Evolutionary conservation across 2,113 vertebrate genomes (phyloP).

Genomic region (Eupsittula cactorum): DNA sequence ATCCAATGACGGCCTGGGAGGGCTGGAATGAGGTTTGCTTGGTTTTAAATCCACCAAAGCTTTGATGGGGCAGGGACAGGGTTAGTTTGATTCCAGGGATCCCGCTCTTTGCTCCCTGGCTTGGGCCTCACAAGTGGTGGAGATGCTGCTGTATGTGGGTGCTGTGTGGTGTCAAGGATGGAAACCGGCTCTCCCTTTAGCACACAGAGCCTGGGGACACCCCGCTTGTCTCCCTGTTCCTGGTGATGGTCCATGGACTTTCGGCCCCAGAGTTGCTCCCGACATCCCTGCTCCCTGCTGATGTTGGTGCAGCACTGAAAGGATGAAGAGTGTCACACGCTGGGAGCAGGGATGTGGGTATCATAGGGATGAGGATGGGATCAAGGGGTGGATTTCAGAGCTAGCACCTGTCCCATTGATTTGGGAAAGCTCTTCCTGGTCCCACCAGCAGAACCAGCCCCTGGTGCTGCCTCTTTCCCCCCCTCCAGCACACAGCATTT

Average conservation of each 20-base stretch:
- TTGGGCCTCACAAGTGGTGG: neutral
- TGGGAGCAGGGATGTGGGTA: neutral
- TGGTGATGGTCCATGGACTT: neutral
- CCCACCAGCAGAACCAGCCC: neutral
- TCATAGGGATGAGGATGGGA: accelerated
- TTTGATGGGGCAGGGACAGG: neutral
- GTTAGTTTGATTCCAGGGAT: accelerated
- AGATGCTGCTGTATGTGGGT: neutral
- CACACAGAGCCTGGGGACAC: neutral
- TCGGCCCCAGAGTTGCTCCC: neutral
- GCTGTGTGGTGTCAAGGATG: neutral
- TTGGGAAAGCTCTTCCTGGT: neutral
- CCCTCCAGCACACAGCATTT: neutral
- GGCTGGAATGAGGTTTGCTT: neutral
- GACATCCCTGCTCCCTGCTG: neutral
- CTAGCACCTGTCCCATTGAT: neutral
- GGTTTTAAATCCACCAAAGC: neutral
- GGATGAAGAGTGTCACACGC: neutral
- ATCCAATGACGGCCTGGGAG: neutral
- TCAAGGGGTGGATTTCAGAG: neutral
- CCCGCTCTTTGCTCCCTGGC: neutral
- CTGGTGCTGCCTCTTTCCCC: neutral
- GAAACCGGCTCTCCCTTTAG: neutral
- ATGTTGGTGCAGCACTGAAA: neutral
- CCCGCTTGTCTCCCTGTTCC: accelerated